These are phyloP conservation scores for Varecia variegata DNA, from an alignment of 2,797 vertebrate species.

Conservation along the genomic window DNA sequence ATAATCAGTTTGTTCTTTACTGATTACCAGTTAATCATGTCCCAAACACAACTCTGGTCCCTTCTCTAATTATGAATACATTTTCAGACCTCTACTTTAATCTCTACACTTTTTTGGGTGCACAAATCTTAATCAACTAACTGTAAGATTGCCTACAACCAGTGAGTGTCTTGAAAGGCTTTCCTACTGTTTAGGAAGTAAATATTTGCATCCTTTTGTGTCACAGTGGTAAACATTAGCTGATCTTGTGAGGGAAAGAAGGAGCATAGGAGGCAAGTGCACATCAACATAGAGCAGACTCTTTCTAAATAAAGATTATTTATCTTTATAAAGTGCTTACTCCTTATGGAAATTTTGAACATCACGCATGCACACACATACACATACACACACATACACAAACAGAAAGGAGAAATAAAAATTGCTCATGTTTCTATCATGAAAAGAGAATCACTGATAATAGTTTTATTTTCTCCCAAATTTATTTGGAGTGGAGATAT, in stretches of 20 bases:
- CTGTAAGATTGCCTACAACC: conserved; percentile 83
- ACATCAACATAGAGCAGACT: not conserved
- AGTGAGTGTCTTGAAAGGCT: conserved; percentile 83
- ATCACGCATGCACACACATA: not conserved
- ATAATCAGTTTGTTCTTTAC: conserved; percentile 95
- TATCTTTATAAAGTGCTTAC: not conserved
- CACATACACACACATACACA: not conserved
- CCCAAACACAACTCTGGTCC: conserved; percentile 86
- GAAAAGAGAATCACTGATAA: not conserved
- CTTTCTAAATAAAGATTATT: not conserved
- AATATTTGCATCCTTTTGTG: conserved; percentile 88
- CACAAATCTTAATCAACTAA: conserved; percentile 84
- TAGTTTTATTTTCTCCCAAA: not conserved
- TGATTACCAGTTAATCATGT: conserved; percentile 96
- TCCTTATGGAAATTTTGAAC: conserved; percentile 28
- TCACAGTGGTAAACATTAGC: conserved; percentile 73
- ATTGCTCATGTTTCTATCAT: not conserved
- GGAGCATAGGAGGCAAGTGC: not conserved
- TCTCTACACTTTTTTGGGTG: conserved; percentile 78
- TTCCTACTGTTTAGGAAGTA: conserved; percentile 84
- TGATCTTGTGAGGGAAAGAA: conserved; percentile 22
- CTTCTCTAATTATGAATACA: conserved; percentile 85
- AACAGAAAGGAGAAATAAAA: not conserved
- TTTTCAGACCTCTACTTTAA: conserved; percentile 81
- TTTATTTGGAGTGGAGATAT: not conserved